Percentiles rank a stretch among this genome's conserved stretches.
Evolutionary conservation across 2,797 vertebrate species (phyloP).

Genomic region (Lithobates pipiens): DNA sequence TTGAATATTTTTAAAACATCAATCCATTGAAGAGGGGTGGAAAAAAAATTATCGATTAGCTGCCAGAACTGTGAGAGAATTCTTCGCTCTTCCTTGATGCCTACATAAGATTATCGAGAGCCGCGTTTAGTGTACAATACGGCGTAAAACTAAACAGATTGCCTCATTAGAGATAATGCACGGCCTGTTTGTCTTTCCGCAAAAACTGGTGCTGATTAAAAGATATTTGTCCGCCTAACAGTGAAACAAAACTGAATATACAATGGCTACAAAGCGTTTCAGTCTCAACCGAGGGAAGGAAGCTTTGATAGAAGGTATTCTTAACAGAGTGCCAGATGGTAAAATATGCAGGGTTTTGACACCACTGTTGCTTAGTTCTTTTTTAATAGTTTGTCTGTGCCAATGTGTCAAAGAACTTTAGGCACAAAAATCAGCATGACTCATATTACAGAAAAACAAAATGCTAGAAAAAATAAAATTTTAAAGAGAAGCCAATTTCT

Average conservation of each 20-base stretch:
- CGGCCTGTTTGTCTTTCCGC: conserved; percentile 38
- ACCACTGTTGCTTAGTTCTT: conserved; percentile 5
- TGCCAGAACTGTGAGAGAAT: conserved; percentile 26
- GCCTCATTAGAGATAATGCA: conserved; percentile 57
- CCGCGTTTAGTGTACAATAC: conserved; percentile 38
- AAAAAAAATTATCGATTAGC: conserved; percentile 51
- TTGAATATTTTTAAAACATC: conserved; percentile 44
- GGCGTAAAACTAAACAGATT: conserved; percentile 37
- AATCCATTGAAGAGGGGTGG: not conserved
- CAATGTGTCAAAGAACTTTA: conserved; percentile 49
- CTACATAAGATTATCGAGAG: conserved; percentile 33
- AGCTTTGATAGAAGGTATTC: conserved; percentile 22
- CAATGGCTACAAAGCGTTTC: conserved; percentile 13
- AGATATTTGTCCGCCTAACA: conserved; percentile 20
- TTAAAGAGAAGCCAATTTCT: not conserved
- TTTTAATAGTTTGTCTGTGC: conserved; percentile 39
- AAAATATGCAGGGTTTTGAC: conserved; percentile 29
- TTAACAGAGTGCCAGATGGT: conserved; percentile 43
- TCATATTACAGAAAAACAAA: conserved; percentile 30
- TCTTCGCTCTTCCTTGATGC: conserved; percentile 21
- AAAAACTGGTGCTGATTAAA: conserved; percentile 53
- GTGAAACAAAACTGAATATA: conserved; percentile 33
- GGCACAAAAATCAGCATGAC: conserved; percentile 5
- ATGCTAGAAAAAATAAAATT: not conserved
- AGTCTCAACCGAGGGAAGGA: not conserved